Evolutionary conservation across 2,113 vertebrate species (phyloP).

Genomic region (Amphiprion ocellaris): DNA sequence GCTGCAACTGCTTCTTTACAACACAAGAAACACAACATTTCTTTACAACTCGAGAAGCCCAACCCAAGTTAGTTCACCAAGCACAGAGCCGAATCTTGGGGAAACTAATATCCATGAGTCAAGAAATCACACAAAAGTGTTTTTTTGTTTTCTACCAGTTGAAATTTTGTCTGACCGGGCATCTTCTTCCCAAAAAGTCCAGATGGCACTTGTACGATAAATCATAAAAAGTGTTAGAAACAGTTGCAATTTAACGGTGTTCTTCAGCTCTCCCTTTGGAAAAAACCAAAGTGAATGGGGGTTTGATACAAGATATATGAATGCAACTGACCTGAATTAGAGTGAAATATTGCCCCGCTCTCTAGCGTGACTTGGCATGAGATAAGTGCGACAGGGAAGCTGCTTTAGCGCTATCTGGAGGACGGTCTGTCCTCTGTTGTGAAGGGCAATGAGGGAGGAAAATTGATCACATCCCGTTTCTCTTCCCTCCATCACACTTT

Average conservation of each 20-base stretch:
- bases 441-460: constrained; percentile 68
- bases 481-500: constrained; percentile 32
- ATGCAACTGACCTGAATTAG: constrained; percentile 66
- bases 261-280: constrained; percentile 38
- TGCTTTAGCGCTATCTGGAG: constrained; percentile 69
- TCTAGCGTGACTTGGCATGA: constrained; percentile 71
- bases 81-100: not conserved
- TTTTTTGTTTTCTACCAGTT: not conserved
- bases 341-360: constrained; percentile 72
- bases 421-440: constrained; percentile 59
- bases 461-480: constrained; percentile 67
- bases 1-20: constrained; percentile 25
- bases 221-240: constrained; percentile 45
- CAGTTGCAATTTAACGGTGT: constrained; percentile 30
- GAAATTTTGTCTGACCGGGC: constrained; percentile 17
- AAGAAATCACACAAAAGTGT: not conserved
- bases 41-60: not conserved
- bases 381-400: constrained; percentile 67
- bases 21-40: not conserved
- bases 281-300: constrained; percentile 5
- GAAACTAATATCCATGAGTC: not conserved
- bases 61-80: not conserved
- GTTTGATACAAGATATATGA: constrained; percentile 46
- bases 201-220: constrained; percentile 10
- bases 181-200: not conserved